phyloP scores from a whole-genome alignment of 92 coral and sea anemone species.

The Porites rus region DNA sequence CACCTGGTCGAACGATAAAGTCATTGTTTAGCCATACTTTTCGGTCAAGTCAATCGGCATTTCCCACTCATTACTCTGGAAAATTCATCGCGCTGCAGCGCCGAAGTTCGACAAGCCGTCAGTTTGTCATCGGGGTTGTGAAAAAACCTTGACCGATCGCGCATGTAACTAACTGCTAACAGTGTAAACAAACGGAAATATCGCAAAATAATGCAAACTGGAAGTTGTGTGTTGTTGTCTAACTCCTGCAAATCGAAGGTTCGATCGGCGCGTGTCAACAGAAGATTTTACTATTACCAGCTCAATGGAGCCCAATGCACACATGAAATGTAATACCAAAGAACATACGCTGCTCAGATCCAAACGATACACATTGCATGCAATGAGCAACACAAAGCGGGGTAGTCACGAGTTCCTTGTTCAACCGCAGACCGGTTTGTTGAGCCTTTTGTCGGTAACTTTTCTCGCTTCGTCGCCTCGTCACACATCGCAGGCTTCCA shows the following conservation, averaged over 20 bases:
- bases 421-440: slow-evolving; percentile 46
- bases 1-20: slow-evolving; percentile 93
- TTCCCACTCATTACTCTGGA: slow-evolving; percentile 55
- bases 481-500: slow-evolving; percentile 25
- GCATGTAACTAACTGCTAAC: slow-evolving; percentile 73
- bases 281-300: slow-evolving; percentile 12
- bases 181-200: slow-evolving; percentile 92
- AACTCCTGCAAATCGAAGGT: not conserved
- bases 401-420: slow-evolving; percentile 19
- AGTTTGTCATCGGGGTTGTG: slow-evolving; percentile 54
- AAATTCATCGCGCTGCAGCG: slow-evolving; percentile 33
- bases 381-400: slow-evolving; percentile 37
- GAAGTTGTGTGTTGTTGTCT: not conserved
- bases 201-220: slow-evolving; percentile 70
- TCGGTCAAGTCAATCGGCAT: slow-evolving; percentile 60
- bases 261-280: not conserved
- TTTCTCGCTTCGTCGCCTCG: slow-evolving; percentile 25
- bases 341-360: slow-evolving; percentile 9
- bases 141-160: slow-evolving; percentile 75
- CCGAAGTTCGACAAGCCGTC: slow-evolving; percentile 22
- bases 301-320: slow-evolving; percentile 7
- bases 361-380: slow-evolving; percentile 9
- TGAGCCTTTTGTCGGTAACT: slow-evolving; percentile 27
- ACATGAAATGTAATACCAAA: slow-evolving; percentile 33
- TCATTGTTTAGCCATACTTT: slow-evolving; percentile 84